Conservation (phyloP, 2,888 invertebrate genomes). For the Chrysopilus asiliformis region DNA sequence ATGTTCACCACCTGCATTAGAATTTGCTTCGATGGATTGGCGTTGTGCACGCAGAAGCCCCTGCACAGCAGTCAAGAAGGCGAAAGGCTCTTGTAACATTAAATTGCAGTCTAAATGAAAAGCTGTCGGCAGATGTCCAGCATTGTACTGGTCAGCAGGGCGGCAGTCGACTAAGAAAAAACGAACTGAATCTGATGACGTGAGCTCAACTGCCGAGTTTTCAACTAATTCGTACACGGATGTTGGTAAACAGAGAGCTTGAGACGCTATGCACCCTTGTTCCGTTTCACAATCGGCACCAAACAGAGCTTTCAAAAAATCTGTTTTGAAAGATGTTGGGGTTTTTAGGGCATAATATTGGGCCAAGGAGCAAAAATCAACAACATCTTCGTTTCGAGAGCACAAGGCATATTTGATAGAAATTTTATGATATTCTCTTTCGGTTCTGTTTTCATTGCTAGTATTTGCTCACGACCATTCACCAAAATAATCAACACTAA, state of each 20-base stretch:
- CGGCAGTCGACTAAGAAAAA: conserved; percentile 97
- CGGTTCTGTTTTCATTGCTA: conserved; percentile 59
- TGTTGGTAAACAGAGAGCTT: conserved; percentile 92
- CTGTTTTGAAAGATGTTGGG: conserved; percentile 82
- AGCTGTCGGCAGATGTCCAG: conserved; percentile 91
- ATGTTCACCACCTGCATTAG: conserved; percentile 75
- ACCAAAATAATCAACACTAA: conserved; percentile 88
- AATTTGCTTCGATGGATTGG: conserved; percentile 74
- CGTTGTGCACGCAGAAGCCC: conserved; percentile 75
- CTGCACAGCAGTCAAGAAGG: conserved; percentile 89
- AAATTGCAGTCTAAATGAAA: conserved; percentile 96
- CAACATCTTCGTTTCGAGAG: conserved; percentile 88
- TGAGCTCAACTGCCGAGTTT: conserved; percentile 54
- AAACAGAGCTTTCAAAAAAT: conserved; percentile 53
- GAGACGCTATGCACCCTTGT: conserved; percentile 45
- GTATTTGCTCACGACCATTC: conserved; percentile 79
- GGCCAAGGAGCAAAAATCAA: conserved; percentile 94
- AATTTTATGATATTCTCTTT: conserved; percentile 55
- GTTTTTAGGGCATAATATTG: conserved; percentile 90
- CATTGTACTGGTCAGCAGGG: conserved; percentile 92
- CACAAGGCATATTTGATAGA: conserved; percentile 64
- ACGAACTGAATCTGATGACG: conserved; percentile 51
- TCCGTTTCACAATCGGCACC: conserved; percentile 44
- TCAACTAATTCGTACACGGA: conserved; percentile 85
- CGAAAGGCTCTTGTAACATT: conserved; percentile 91